These are phyloP conservation scores for Andinoacara biseriatus DNA, from an alignment of 2,113 vertebrate species.

Conservation along the genomic window DNA sequence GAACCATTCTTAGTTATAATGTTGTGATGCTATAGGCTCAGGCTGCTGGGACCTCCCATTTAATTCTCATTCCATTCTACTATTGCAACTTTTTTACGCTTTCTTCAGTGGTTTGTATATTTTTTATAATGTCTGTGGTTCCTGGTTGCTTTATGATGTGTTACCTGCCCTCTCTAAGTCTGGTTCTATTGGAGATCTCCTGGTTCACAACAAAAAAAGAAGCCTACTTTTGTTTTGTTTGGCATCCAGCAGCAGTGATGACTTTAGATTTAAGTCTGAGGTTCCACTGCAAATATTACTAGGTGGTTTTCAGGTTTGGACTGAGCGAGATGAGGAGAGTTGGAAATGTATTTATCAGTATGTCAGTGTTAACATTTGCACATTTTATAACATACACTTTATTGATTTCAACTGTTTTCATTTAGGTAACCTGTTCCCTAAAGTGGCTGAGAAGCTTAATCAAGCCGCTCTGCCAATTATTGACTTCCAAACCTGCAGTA, in stretches of 20 bases:
- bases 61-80: not conserved
- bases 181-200: not conserved
- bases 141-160: not conserved
- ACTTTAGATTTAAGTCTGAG: not conserved
- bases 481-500: conserved; percentile 76
- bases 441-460: conserved; percentile 68
- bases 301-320: too few relatives aligned
- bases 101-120: not conserved
- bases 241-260: not conserved
- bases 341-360: not conserved
- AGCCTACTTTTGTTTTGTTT: not conserved
- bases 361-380: not conserved
- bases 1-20: not conserved
- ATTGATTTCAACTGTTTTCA: not conserved
- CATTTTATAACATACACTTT: not conserved
- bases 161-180: not conserved
- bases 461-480: conserved; percentile 73
- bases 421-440: conserved; percentile 58
- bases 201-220: not conserved
- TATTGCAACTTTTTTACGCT: not conserved
- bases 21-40: not conserved
- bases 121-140: not conserved
- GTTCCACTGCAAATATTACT: too few relatives aligned
- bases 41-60: not conserved
- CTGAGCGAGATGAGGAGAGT: too few relatives aligned